Conservation (phyloP, 53 echinoderm and acorn worm species). For the Actinopyga echinites region DNA sequence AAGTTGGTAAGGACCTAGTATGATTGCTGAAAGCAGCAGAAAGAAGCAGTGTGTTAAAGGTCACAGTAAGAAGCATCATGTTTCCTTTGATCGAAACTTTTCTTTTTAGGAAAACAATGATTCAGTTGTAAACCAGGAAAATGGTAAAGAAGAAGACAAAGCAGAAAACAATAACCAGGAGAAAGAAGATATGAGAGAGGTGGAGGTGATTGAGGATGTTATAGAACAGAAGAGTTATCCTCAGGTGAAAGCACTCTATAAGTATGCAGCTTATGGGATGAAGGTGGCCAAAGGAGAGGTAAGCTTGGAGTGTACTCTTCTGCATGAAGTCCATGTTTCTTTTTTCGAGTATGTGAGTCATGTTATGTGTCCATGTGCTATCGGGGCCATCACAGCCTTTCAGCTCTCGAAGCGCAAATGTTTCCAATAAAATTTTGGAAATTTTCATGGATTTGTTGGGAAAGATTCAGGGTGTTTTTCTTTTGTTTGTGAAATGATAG, state of each 20-base stretch:
- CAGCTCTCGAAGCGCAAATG: no score
- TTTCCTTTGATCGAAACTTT: background rate
- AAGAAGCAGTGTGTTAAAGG: background rate
- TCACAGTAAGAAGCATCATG: background rate
- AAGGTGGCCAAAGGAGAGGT: conserved; percentile 94
- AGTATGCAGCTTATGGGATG: conserved; percentile 88
- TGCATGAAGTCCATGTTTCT: no score
- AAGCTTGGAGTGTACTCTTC: background rate
- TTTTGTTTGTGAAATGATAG: no score
- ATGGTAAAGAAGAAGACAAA: conserved; percentile 54
- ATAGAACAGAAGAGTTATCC: conserved; percentile 82
- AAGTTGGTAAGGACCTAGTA: no score
- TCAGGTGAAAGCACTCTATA: conserved; percentile 85
- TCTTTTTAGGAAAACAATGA: background rate
- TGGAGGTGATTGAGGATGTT: conserved; percentile 81
- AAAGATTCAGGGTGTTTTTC: no score
- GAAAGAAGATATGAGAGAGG: conserved; percentile 72
- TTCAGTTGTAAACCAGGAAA: conserved; percentile 23
- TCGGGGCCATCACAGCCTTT: no score
- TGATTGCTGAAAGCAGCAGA: background rate
- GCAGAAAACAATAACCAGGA: conserved; percentile 81
- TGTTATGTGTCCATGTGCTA: no score
- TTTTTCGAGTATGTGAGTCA: no score
- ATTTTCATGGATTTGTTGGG: no score
- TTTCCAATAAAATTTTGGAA: no score